phyloP scores from a whole-genome alignment of 2,888 invertebrate genomes.

The Silvanus unidentatus region DNA sequence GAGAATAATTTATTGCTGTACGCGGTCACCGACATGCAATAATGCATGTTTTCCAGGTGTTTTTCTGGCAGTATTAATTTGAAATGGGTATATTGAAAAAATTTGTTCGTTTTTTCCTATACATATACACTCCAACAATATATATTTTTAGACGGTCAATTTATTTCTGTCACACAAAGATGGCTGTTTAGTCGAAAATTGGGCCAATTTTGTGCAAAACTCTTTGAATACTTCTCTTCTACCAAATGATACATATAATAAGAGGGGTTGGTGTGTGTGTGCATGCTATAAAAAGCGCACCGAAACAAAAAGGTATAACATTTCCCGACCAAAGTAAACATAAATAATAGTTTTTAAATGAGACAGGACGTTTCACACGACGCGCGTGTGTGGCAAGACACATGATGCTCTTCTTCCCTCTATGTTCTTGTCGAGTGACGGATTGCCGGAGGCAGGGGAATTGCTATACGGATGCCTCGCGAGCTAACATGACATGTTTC shows the following conservation, averaged over 20 bases:
- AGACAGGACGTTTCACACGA: conserved; percentile 49
- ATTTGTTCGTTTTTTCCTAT: no score
- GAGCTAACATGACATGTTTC: conserved; percentile 45
- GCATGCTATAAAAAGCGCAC: no score
- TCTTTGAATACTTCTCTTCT: no score
- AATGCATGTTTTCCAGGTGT: conserved; percentile 2
- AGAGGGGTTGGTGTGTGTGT: no score
- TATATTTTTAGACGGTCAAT: no score
- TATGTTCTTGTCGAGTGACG: conserved; percentile 47
- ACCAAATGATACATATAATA: no score
- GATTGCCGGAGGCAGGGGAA: conserved; percentile 37
- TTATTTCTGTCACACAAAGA: no score
- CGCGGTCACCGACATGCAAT: conserved; percentile 1
- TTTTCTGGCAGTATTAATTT: background rate
- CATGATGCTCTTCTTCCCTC: conserved; percentile 30
- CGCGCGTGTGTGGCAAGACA: conserved; percentile 46
- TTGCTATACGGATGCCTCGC: conserved; percentile 30
- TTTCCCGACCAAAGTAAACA: conserved; percentile 39
- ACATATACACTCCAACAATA: no score
- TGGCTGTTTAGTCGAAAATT: no score
- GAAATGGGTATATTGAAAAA: no score
- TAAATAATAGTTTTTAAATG: conserved; percentile 53
- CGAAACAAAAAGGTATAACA: conserved; percentile 9
- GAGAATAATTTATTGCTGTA: conserved; percentile 16
- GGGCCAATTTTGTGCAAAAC: no score